Base-by-base conservation (phyloP, 2,797 vertebrate genomes). In the Poecile montanus region DNA sequence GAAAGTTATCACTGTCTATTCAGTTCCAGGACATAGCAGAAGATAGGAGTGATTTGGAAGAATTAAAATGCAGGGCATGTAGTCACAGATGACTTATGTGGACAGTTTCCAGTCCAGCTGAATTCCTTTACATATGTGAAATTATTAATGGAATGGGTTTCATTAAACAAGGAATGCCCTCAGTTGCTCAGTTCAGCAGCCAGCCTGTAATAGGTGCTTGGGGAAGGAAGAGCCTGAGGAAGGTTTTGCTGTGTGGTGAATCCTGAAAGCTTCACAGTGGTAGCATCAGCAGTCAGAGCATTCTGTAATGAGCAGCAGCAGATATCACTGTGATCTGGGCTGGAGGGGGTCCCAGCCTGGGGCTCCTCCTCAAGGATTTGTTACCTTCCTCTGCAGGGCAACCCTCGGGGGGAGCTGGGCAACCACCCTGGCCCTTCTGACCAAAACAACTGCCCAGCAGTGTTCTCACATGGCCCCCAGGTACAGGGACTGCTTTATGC, bases 51-150 rank as follows among this genome's bases (percentile, higher is more conserved):
- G 36, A 80, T 82, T 91, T 79, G 18, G 36, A 62, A 92, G 77
- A 92, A 57, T 88, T 86, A 85, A 61, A 76, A 23, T 89, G 16
- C 34, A 92, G 91, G 72, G 53, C 51, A 20, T 50, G 13, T 76
- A 87, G 91, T 85, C 82, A 32, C 66, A 78, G 66, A 50, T 91
- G 47, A 57, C 34, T 91, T 87, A n/a, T 40, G 16, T 40, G 72
- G 60, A 73, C 77, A 57, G 54, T 68, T 95, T 97, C 86, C 56
- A 88, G 53, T 82, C 71, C 78, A 84, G 71, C 81, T 85, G 88
- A 93, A 95, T 88, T 95, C 93, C 89, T 96, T 94, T 88, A 85
- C 80, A 57, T 74, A 77, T 61, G 74, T 87, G 79, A 94, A 94
- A 97, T 83, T 70, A 88, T 89, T 82, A 89, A 81, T 61, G 58